A percentile compares a stretch with the other conserved stretches of the same genome.
phyloP scores from a whole-genome alignment of 2,797 vertebrate species.

The Picus viridis region DNA sequence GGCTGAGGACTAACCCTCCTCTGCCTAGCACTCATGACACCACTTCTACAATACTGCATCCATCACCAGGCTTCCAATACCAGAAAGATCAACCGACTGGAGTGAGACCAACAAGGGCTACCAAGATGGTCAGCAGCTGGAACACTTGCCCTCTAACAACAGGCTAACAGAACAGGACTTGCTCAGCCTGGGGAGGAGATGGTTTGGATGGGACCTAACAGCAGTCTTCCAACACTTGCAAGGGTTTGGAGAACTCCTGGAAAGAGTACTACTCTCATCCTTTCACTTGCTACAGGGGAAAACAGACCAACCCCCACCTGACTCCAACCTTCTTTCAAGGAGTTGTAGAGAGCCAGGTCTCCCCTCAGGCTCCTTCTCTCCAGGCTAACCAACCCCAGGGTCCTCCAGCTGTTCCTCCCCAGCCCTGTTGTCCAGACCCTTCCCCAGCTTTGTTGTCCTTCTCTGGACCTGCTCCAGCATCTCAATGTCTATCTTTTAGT shows the following conservation, averaged over 20 bases:
- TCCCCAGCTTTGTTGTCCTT: too few relatives aligned
- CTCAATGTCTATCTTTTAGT: too few relatives aligned
- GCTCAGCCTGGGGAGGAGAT: not conserved
- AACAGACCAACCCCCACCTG: too few relatives aligned
- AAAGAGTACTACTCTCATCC: not conserved
- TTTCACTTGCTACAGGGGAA: too few relatives aligned
- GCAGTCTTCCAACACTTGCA: not conserved
- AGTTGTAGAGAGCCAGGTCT: too few relatives aligned
- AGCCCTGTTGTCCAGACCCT: too few relatives aligned
- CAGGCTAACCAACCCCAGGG: too few relatives aligned
- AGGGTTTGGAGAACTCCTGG: not conserved
- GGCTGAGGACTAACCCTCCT: not conserved
- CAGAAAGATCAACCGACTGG: not conserved
- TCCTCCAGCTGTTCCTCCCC: too few relatives aligned
- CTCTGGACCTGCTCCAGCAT: too few relatives aligned
- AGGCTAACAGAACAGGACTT: not conserved
- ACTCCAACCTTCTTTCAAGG: too few relatives aligned
- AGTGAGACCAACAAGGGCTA: not conserved
- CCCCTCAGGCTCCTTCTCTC: too few relatives aligned
- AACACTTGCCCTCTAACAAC: not conserved
- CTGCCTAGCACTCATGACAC: not conserved
- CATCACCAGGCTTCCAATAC: not conserved
- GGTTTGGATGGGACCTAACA: not conserved
- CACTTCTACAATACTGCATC: not conserved
- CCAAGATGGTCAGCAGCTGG: not conserved